phyloP scores from a whole-genome alignment of 2,888 invertebrate genomes.

The Euzophera pinguis region DNA sequence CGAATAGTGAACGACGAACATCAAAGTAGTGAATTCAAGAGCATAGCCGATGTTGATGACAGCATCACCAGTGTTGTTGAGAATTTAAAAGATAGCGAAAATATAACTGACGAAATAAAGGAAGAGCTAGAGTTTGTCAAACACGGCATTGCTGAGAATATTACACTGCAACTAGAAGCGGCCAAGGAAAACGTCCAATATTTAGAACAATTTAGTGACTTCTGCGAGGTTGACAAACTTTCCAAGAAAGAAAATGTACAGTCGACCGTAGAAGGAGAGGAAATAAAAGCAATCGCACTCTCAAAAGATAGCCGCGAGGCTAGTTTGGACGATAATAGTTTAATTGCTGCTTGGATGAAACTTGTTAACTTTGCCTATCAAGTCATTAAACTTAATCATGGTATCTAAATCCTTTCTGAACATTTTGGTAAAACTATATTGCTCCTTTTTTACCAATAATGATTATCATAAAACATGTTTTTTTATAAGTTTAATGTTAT shows the following conservation, averaged over 20 bases:
- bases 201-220: slow-evolving; percentile 42
- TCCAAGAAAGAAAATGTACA: slow-evolving; percentile 29
- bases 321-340: slow-evolving; percentile 33
- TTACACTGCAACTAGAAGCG: slow-evolving; percentile 46
- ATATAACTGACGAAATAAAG: slow-evolving; percentile 34
- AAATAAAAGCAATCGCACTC: slow-evolving; percentile 3
- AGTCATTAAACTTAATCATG: slow-evolving; percentile 56
- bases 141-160: slow-evolving; percentile 40
- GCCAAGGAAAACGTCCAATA: slow-evolving; percentile 49
- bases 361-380: slow-evolving; percentile 66
- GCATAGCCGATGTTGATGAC: slow-evolving; percentile 30
- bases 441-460: no score
- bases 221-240: slow-evolving; percentile 33
- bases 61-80: slow-evolving; percentile 42
- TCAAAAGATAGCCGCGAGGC: slow-evolving; percentile 23
- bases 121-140: slow-evolving; percentile 33
- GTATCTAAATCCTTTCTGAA: slow-evolving; percentile 27
- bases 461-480: background rate
- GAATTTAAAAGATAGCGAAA: slow-evolving; percentile 31
- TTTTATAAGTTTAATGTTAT: slow-evolving; percentile 12
- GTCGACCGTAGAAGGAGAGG: slow-evolving; percentile 22
- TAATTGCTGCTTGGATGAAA: slow-evolving; percentile 53
- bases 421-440: no score
- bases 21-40: slow-evolving; percentile 36
- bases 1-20: slow-evolving; percentile 24